Evolutionary conservation across 2,797 vertebrate species (phyloP).

Genomic region (Diplodus puntazzo): DNA sequence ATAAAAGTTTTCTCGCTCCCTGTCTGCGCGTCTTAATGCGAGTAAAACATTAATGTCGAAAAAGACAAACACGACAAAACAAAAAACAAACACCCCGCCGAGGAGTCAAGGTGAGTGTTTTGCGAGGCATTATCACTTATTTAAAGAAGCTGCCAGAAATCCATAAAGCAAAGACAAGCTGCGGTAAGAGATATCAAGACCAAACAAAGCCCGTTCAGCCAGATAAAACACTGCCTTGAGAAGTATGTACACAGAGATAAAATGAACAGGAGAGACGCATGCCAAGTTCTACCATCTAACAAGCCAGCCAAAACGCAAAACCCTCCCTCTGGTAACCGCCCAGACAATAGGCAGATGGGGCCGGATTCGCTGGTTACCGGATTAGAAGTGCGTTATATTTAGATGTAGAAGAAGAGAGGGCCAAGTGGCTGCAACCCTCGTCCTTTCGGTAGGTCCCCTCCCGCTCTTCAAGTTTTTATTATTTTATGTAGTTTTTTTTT

Average conservation of each 20-base stretch:
- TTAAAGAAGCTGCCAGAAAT: slow-evolving; percentile 88
- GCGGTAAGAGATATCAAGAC: slow-evolving; percentile 88
- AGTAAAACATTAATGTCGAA: slow-evolving; percentile 60
- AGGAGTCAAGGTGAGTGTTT: slow-evolving; percentile 84
- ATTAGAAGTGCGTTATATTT: slow-evolving; percentile 81
- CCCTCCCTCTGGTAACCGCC: slow-evolving; percentile 77
- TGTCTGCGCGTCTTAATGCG: slow-evolving; percentile 21
- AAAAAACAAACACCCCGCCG: slow-evolving; percentile 64
- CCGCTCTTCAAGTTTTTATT: slow-evolving; percentile 54
- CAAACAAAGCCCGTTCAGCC: slow-evolving; percentile 87
- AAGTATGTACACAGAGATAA: slow-evolving; percentile 89
- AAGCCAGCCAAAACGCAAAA: slow-evolving; percentile 78
- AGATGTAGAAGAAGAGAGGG: slow-evolving; percentile 59
- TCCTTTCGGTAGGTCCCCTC: slow-evolving; percentile 44
- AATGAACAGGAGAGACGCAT: slow-evolving; percentile 75
- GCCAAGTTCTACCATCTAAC: slow-evolving; percentile 81
- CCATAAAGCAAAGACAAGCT: slow-evolving; percentile 89
- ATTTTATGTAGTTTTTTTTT: slow-evolving; percentile 26
- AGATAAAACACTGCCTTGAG: slow-evolving; percentile 88
- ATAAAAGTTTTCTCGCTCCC: slow-evolving; percentile 38
- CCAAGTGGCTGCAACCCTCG: slow-evolving; percentile 59
- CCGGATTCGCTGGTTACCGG: slow-evolving; percentile 75
- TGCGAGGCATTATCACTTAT: slow-evolving; percentile 86
- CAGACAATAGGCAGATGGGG: slow-evolving; percentile 81
- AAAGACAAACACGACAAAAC: slow-evolving; percentile 71